Percentiles rank a stretch among this genome's conserved stretches.
Conservation (phyloP, 1,140 invertebrate genomes). For the Drosophila biarmipes region DNA sequence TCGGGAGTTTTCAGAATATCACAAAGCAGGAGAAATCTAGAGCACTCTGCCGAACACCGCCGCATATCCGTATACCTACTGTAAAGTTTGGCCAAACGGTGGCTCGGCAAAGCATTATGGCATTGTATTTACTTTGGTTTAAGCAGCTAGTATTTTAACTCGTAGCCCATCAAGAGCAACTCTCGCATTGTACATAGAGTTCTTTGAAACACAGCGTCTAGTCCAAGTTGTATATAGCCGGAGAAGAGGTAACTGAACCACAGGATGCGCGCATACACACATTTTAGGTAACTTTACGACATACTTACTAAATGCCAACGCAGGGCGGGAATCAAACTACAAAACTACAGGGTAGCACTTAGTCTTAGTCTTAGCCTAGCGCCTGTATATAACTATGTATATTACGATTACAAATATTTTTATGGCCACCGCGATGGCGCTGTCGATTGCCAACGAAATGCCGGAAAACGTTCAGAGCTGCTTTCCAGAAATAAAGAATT, state of each 20-base stretch:
- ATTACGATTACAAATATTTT: slow-evolving; percentile 15
- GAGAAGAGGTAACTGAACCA: slow-evolving; percentile 4
- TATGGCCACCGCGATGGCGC: slow-evolving; percentile 33
- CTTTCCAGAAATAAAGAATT: slow-evolving; percentile 74
- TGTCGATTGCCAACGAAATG: slow-evolving; percentile 30
- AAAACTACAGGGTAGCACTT: slow-evolving; percentile 41
- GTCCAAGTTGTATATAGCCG: slow-evolving; percentile 69
- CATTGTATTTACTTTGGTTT: slow-evolving; percentile 73
- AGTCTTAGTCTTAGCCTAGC: slow-evolving; percentile 17
- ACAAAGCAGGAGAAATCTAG: neutral
- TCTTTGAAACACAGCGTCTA: slow-evolving; percentile 56
- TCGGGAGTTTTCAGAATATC: neutral
- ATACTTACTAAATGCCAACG: slow-evolving; percentile 13
- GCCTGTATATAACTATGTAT: slow-evolving; percentile 32
- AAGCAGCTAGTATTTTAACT: slow-evolving; percentile 66
- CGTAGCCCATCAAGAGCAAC: slow-evolving; percentile 22
- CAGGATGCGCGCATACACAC: slow-evolving; percentile 15
- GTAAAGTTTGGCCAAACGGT: slow-evolving; percentile 15
- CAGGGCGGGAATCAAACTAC: slow-evolving; percentile 36
- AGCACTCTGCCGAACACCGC: neutral
- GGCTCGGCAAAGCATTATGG: slow-evolving; percentile 46
- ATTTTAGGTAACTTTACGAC: slow-evolving; percentile 8
- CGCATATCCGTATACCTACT: slow-evolving; percentile 14
- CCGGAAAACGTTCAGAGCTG: slow-evolving; percentile 35
- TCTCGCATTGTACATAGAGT: slow-evolving; percentile 56